These are phyloP conservation scores for Microcebus lehilahytsara DNA, from an alignment of 2,113 vertebrate genomes.

Conservation along the genomic window DNA sequence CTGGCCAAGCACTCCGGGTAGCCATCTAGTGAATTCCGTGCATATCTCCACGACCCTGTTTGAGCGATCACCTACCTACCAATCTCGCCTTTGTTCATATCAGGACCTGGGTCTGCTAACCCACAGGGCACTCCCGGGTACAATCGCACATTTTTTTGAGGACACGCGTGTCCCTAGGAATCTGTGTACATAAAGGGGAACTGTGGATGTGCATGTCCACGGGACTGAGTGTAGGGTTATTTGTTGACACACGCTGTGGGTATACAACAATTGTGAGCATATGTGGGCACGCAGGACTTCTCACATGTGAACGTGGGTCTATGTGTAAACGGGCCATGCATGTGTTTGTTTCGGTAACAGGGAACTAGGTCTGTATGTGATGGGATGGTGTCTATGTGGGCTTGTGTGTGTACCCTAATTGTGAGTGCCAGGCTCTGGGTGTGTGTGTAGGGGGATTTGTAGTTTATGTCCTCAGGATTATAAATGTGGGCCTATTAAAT, in stretches of 20 bases:
- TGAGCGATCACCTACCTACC: not conserved
- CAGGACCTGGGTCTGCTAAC: not conserved
- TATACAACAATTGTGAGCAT: not conserved
- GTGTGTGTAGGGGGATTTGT: not conserved
- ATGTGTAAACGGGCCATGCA: fast-evolving
- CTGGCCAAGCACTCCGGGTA: not conserved
- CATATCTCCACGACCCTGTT: not conserved
- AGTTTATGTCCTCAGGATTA: too few relatives aligned
- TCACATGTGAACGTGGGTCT: not conserved
- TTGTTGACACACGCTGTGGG: fast-evolving
- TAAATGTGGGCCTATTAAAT: not conserved
- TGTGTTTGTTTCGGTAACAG: not conserved
- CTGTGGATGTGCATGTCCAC: too few relatives aligned
- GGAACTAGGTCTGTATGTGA: not conserved
- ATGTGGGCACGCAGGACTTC: not conserved
- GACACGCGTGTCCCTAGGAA: not conserved
- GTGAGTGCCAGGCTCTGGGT: not conserved
- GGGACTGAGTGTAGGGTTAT: too few relatives aligned
- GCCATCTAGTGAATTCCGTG: not conserved
- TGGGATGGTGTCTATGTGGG: not conserved
- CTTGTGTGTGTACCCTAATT: not conserved
- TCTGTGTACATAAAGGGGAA: not conserved
- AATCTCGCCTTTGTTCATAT: not conserved
- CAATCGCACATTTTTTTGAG: not conserved
- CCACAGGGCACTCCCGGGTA: not conserved